Evolutionary conservation across 2,888 invertebrate species (phyloP), one percentile per base, ranked within the genome.

Genomic region (Erannis defoliaria): DNA sequence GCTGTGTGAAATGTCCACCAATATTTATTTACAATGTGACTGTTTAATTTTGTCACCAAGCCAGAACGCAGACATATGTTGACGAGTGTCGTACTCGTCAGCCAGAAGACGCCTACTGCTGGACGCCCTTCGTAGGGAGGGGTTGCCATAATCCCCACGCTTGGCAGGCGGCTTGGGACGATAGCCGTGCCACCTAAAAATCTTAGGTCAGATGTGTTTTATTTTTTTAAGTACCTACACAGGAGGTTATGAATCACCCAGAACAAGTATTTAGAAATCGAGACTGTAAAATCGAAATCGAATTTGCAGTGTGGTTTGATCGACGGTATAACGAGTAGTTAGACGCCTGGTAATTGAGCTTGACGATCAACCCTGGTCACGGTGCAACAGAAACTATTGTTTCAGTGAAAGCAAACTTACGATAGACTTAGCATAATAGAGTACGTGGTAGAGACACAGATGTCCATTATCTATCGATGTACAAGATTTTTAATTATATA

Each of bases 311-410:
- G 73, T 69, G 70, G 72, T 67, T 67, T 71, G 71, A 76, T 74
- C 68, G 70, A 74, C 73, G 70, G 72, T 74, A 71, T 80, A 82
- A 78, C 74, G 69, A 81, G 71, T 73, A 66, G 78, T 81, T 82
- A 66, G 78, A 73, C 63, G 64, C 67, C 8, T 71, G 68, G 71
- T 79, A 80, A 68, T 81, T 80, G 73, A 75, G 78, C 75, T 71
- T 78, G 72, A 74, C 74, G 80, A 78, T 74, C 55, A 57, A 57
- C 79, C 76, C 67, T 69, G 71, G 85, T 84, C 79, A 85, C 77
- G 85, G 80, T 81, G 74, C 79, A 85, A 79, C 82, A 75, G 74
- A 62, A 73, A 43, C 64, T 67, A 75, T 76, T 78, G 74, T 77
- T 71, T 63, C 54, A 77, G 84, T 77, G 85, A 82, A 84, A 85